These are phyloP conservation scores for Grus americana DNA, from an alignment of 2,113 vertebrate species.

Conservation along the genomic window DNA sequence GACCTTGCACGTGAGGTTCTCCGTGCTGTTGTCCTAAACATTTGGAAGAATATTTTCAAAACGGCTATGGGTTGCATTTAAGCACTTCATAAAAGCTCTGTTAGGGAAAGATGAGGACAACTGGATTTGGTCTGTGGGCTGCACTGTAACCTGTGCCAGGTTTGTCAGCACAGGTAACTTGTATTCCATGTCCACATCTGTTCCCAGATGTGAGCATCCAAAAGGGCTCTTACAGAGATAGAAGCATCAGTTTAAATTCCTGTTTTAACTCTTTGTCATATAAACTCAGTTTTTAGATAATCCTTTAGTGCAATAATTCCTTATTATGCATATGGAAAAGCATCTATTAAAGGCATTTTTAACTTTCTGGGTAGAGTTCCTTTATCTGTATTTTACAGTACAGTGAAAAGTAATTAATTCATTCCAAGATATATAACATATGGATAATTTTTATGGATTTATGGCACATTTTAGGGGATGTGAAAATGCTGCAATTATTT, in stretches of 20 bases:
- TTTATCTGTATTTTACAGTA: constrained; percentile 55
- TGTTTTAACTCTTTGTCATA: not conserved
- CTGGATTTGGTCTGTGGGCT: not conserved
- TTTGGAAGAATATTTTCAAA: not conserved
- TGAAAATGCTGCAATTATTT: constrained; percentile 53
- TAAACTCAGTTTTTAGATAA: constrained; percentile 23
- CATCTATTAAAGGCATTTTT: constrained; percentile 25
- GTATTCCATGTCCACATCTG: not conserved
- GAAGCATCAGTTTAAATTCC: not conserved
- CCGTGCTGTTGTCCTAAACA: not conserved
- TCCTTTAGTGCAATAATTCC: constrained; percentile 33
- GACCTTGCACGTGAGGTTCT: rapidly evolving
- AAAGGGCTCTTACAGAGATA: not conserved
- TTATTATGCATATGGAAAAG: constrained; percentile 6
- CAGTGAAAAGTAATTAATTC: constrained; percentile 53
- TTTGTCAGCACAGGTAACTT: not conserved
- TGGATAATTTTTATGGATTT: constrained; percentile 42
- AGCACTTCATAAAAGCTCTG: not conserved
- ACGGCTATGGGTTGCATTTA: not conserved
- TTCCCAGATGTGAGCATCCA: not conserved
- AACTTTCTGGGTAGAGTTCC: constrained; percentile 40
- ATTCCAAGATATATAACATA: constrained; percentile 41
- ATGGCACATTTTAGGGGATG: constrained; percentile 30
- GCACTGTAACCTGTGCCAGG: too few species aligned
- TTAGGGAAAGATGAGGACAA: not conserved